Base-by-base conservation (phyloP, 2,113 vertebrate genomes). In the Phylloscopus trochiloides region DNA sequence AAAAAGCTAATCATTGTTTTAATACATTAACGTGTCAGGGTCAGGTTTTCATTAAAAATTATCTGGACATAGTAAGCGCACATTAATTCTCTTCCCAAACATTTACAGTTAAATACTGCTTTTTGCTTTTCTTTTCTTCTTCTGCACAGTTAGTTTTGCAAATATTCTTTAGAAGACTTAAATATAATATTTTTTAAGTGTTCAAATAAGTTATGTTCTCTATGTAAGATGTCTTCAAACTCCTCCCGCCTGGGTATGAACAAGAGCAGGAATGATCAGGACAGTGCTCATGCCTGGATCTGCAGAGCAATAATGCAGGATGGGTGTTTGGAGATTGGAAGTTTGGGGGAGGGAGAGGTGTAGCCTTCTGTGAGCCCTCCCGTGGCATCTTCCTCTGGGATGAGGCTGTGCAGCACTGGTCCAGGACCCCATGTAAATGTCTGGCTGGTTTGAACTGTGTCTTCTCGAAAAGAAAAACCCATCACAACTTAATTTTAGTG, bases 11-110 rank as follows among this genome's bases (percentile, higher is more conserved):
- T 31, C 14, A 32, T 52, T 89, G 57, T 91, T 95, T 92, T 74
- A 72, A 95, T 79, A 68, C 40, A 92, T 52, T 45, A 79, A 2
- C 0, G 10, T 75, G 38, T 82, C 71, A 54, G 62, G 81, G 77
- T 89, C 89, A 89, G 66, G 68, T 82, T 96, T 92, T 87, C 61
- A 66, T 36, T 82, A 47, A 71, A 75, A 95, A 89, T 58, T 57
- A 29, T 70, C 74, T 21, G 51, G 88, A 76, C 26, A 12, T 10
- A 42, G 73, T 40, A 87, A 77, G 29, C 8, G 0, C 67, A 73
- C 38, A 28, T 65, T 34, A 85, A 75, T 58, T 68, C 12, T 43
- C 47, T 34, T 88, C 78, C 86, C 48, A 70, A 48, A 57, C 0
- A 0, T 20, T 65, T 92, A 12, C 29, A 62, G 29, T 52, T 75